Conservation (phyloP, 2,888 invertebrate genomes). For the Herminia tarsipennalis region DNA sequence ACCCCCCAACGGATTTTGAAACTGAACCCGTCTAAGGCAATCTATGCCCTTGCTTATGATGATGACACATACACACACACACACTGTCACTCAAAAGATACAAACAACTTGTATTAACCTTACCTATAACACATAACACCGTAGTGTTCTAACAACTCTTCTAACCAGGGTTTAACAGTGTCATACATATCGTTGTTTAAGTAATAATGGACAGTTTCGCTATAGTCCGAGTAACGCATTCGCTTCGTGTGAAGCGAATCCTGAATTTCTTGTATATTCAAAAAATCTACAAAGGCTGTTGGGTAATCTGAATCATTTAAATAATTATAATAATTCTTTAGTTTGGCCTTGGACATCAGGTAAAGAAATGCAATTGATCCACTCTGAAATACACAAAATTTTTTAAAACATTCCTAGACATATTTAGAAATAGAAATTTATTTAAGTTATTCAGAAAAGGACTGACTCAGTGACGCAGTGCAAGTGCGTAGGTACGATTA, state of each 20-base stretch:
- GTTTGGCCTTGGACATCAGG: not conserved
- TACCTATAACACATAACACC: slow-evolving; percentile 35
- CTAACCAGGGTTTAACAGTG: slow-evolving; percentile 35
- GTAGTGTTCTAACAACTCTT: slow-evolving; percentile 36
- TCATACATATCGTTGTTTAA: fast-evolving
- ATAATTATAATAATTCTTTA: slow-evolving; percentile 1
- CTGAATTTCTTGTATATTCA: slow-evolving; percentile 26
- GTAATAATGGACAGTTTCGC: fast-evolving
- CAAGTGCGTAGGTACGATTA: too few species aligned
- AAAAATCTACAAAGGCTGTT: not conserved
- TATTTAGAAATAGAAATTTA: too few species aligned
- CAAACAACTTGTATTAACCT: not conserved
- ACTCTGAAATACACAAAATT: too few species aligned
- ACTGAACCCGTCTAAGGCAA: too few species aligned
- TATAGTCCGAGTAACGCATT: fast-evolving
- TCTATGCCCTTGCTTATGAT: too few species aligned
- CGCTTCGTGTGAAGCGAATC: slow-evolving; percentile 26
- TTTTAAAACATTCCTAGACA: too few species aligned
- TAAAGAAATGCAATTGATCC: not conserved
- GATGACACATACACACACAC: too few species aligned
- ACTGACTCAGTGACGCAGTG: too few species aligned
- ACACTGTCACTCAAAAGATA: not conserved
- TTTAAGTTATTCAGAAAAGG: too few species aligned
- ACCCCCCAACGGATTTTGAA: too few species aligned
- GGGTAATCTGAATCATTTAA: not conserved